Evolutionary conservation across 2,888 invertebrate species (phyloP).

Genomic region (Fragum whitleyi): DNA sequence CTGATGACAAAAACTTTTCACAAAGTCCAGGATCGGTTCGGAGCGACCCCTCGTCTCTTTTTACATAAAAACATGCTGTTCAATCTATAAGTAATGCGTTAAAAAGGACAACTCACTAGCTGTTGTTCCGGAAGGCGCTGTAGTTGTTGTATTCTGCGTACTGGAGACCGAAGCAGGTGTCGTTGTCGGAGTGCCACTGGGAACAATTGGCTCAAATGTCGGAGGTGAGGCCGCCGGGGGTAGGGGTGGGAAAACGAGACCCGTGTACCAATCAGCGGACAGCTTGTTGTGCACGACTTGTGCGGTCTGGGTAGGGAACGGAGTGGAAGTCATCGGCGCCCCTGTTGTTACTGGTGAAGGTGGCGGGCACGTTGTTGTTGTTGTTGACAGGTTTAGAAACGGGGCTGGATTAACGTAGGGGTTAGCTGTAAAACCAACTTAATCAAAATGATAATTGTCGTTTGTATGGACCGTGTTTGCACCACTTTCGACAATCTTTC

Average conservation of each 20-base stretch:
- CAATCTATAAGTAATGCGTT: too few species aligned
- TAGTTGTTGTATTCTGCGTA: background rate
- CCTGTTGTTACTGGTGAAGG: background rate
- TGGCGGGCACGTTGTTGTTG: background rate
- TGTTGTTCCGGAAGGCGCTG: background rate
- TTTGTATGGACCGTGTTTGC: too few species aligned
- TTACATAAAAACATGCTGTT: background rate
- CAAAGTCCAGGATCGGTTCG: too few species aligned
- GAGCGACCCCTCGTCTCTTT: too few species aligned
- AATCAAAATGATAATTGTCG: background rate
- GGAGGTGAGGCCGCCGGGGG: background rate
- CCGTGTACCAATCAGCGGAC: background rate
- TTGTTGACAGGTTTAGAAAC: background rate
- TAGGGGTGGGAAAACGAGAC: background rate
- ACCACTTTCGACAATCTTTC: too few species aligned
- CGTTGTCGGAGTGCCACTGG: too few species aligned
- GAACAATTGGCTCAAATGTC: background rate
- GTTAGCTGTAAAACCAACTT: background rate
- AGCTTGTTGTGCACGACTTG: background rate
- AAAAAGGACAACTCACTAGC: background rate
- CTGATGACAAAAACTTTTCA: too few species aligned
- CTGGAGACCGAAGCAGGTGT: background rate
- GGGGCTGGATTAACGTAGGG: conserved; percentile 10
- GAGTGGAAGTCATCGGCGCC: background rate
- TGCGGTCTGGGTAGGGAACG: background rate